Evolutionary conservation across 92 coral and sea anemone species (phyloP).

Genomic region (Phenganax stokvisi): DNA sequence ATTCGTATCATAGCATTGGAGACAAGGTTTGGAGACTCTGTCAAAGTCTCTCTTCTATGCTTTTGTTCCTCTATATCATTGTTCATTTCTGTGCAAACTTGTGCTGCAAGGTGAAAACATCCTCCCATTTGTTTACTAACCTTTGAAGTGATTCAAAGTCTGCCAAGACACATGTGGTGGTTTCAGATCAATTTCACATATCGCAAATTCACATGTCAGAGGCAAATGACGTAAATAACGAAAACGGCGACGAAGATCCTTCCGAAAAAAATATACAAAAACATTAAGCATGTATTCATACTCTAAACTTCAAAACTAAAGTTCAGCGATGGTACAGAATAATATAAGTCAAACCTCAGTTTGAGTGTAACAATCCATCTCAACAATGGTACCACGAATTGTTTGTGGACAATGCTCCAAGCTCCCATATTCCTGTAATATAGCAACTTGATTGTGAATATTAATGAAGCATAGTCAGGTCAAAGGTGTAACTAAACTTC

Average conservation of each 20-base stretch:
- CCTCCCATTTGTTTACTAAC: conserved; percentile 31
- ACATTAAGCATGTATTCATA: background rate
- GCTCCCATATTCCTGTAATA: conserved; percentile 84
- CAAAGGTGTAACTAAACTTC: background rate
- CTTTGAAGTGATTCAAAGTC: conserved; percentile 80
- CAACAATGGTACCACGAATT: conserved; percentile 66
- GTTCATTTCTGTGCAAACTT: too few species aligned
- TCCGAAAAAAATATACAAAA: background rate
- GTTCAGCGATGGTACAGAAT: background rate
- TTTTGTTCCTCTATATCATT: too few species aligned
- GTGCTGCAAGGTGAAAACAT: background rate
- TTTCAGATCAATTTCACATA: conserved; percentile 80
- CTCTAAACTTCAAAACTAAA: background rate
- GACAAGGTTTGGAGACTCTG: too few species aligned
- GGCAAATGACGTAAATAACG: conserved; percentile 86
- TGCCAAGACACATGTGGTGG: conserved; percentile 66
- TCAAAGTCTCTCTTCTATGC: too few species aligned
- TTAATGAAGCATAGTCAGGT: background rate
- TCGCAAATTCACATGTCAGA: conserved; percentile 85
- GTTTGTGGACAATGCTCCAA: conserved; percentile 74
- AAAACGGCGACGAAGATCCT: conserved; percentile 78
- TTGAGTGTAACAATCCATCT: conserved; percentile 72
- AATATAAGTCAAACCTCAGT: conserved; percentile 58
- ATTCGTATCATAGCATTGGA: too few species aligned
- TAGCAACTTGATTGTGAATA: background rate